Percentiles rank a stretch among this genome's conserved stretches.
Evolutionary conservation across 2,888 invertebrate genomes (phyloP).

Genomic region (Tenthredo livida): DNA sequence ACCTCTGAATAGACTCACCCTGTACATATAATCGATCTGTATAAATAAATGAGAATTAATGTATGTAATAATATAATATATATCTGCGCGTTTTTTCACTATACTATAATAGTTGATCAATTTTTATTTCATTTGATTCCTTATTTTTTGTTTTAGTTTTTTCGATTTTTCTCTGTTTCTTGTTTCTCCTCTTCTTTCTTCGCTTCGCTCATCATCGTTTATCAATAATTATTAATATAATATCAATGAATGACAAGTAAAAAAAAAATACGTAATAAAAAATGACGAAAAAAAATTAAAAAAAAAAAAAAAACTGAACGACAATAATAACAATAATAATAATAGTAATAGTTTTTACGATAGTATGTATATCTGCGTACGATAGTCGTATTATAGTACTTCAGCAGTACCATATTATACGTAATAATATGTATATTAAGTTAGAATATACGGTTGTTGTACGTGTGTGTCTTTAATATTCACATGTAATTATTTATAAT

Average conservation of each 20-base stretch:
- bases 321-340: slow-evolving; percentile 53
- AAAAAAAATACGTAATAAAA: background rate
- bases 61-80: too few species aligned
- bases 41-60: too few species aligned
- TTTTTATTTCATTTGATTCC: too few species aligned
- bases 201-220: too few species aligned
- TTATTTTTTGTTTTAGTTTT: too few species aligned
- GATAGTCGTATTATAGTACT: slow-evolving; percentile 24
- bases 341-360: slow-evolving; percentile 56
- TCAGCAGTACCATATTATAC: background rate
- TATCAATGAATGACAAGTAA: background rate
- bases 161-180: too few species aligned
- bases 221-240: background rate
- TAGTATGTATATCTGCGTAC: slow-evolving; percentile 50
- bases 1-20: too few species aligned
- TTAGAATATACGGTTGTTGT: slow-evolving; percentile 35
- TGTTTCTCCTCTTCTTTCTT: too few species aligned
- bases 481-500: slow-evolving; percentile 37
- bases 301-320: slow-evolving; percentile 1
- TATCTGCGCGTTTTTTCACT: too few species aligned
- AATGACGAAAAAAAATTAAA: background rate
- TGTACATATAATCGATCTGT: too few species aligned
- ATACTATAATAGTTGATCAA: too few species aligned
- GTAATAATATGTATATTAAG: slow-evolving; percentile 34
- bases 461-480: slow-evolving; percentile 39